Percentiles rank a stretch among this genome's conserved stretches.
Evolutionary conservation across 2,797 vertebrate species (phyloP).

Genomic region (Spinibarbus caldwelli): DNA sequence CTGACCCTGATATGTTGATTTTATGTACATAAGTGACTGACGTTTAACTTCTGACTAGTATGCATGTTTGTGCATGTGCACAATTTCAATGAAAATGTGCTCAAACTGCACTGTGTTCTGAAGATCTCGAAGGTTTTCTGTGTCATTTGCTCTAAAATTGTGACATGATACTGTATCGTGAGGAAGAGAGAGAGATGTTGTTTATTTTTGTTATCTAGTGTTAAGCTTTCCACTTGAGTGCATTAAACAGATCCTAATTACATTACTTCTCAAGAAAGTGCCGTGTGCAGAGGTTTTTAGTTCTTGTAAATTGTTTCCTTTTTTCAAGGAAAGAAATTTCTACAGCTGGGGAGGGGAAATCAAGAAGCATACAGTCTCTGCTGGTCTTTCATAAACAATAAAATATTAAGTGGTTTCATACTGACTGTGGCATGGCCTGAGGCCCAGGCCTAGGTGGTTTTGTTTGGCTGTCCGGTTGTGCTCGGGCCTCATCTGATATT

Average conservation of each 20-base stretch:
- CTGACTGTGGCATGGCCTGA: slow-evolving; percentile 38
- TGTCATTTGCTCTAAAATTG: neutral
- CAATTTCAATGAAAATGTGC: neutral
- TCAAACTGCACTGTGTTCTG: neutral
- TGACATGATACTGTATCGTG: neutral
- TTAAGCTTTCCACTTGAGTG: slow-evolving; percentile 14
- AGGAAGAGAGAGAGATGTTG: neutral
- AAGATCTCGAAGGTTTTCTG: neutral
- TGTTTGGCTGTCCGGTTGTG: slow-evolving; percentile 62
- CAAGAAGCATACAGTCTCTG: slow-evolving; percentile 57
- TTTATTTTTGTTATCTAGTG: neutral
- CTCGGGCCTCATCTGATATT: slow-evolving; percentile 69
- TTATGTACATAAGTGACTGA: slow-evolving; percentile 9
- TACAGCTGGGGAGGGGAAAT: neutral
- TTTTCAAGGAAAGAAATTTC: slow-evolving; percentile 19
- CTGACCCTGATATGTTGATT: slow-evolving; percentile 8
- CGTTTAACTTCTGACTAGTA: neutral
- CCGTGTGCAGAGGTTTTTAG: neutral
- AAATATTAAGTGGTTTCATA: slow-evolving; percentile 67
- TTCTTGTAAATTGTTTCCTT: slow-evolving; percentile 15
- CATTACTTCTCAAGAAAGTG: neutral
- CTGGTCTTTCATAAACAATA: slow-evolving; percentile 72
- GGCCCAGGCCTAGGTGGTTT: slow-evolving; percentile 32
- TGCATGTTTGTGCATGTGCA: slow-evolving; percentile 1
- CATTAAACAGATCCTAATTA: slow-evolving; percentile 15